These are phyloP conservation scores for Sebastes matsubarae DNA, from an alignment of 2,797 vertebrate genomes.

Conservation along the genomic window DNA sequence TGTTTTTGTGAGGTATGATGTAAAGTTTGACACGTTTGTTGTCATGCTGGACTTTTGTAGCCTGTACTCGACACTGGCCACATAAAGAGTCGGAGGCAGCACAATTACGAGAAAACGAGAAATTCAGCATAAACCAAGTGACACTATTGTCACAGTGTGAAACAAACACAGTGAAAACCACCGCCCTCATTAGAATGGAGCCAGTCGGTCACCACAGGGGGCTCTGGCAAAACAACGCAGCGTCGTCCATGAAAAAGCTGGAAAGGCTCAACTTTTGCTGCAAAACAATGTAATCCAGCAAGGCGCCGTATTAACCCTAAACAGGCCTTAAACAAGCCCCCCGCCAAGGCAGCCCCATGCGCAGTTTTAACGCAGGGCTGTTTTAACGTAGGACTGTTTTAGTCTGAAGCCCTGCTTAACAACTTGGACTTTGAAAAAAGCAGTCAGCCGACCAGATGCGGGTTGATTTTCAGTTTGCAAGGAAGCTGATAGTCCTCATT, in stretches of 20 bases:
- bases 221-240: not conserved
- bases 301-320: not conserved
- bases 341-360: not conserved
- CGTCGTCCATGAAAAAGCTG: not conserved
- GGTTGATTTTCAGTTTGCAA: not conserved
- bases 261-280: not conserved
- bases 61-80: not conserved
- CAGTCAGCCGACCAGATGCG: not conserved
- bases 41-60: not conserved
- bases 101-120: not conserved
- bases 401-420: not conserved
- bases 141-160: not conserved
- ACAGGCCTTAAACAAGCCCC: not conserved
- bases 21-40: slow-evolving; percentile 22
- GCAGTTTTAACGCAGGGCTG: not conserved
- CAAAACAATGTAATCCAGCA: not conserved
- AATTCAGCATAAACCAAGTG: not conserved
- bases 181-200: not conserved
- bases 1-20: slow-evolving; percentile 18
- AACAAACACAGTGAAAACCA: not conserved
- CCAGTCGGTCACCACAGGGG: not conserved
- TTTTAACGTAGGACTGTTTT: not conserved
- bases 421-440: not conserved
- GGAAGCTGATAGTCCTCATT: not conserved
- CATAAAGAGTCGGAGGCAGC: not conserved